Conservation (phyloP, 2,888 invertebrate species). For the Pseudeuparius sepicola region DNA sequence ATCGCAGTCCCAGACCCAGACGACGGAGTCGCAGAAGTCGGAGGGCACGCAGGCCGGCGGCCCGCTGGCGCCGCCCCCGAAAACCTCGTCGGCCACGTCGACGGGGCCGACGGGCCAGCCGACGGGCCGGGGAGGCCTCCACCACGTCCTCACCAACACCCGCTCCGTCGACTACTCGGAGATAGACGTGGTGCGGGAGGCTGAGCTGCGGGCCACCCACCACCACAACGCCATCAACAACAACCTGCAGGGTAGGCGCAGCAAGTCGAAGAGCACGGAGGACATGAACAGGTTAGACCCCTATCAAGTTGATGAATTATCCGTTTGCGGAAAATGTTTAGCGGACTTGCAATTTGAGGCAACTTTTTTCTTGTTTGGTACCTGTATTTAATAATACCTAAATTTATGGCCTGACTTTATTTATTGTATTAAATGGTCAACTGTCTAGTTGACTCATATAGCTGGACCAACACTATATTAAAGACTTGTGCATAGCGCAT, state of each 20-base stretch:
- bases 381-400: no score
- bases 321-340: no score
- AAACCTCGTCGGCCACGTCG: slow-evolving; percentile 50
- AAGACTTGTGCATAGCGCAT: no score
- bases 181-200: slow-evolving; percentile 60
- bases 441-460: no score
- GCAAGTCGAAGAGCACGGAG: slow-evolving; percentile 83
- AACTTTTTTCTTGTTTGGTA: no score
- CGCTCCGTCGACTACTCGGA: slow-evolving; percentile 60
- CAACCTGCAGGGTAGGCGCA: slow-evolving; percentile 53
- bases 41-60: slow-evolving; percentile 80
- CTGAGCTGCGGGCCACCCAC: slow-evolving; percentile 52
- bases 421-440: no score
- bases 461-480: no score
- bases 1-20: slow-evolving; percentile 38
- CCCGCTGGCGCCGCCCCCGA: slow-evolving; percentile 49
- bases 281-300: slow-evolving; percentile 57
- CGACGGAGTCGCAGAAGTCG: slow-evolving; percentile 51
- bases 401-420: no score
- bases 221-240: slow-evolving; percentile 65
- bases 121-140: slow-evolving; percentile 34
- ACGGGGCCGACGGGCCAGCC: slow-evolving; percentile 40
- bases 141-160: slow-evolving; percentile 43
- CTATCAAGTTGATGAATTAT: no score
- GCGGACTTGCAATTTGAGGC: no score